Conservation (phyloP, 1,140 invertebrate genomes). For the Drosophila ercepeae region DNA sequence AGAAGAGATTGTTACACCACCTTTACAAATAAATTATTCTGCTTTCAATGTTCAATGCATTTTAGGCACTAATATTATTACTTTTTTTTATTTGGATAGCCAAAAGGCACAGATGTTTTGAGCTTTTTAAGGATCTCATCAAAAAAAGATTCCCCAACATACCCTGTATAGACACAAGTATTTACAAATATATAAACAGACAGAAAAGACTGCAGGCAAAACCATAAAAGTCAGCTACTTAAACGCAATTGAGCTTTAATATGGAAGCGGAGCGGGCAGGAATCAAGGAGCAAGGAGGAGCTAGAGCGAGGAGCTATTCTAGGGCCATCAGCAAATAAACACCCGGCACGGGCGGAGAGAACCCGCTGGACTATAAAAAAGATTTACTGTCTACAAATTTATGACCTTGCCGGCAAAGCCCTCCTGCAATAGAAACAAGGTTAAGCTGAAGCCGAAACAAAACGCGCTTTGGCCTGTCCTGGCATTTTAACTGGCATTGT, state of each 20-base stretch:
- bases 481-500: slow-evolving; percentile 69
- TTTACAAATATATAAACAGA: slow-evolving; percentile 3
- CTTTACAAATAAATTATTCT: no score
- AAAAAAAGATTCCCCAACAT: background rate
- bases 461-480: slow-evolving; percentile 42
- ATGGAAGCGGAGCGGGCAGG: slow-evolving; percentile 4
- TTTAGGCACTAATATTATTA: no score
- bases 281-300: slow-evolving; percentile 1
- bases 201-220: slow-evolving; percentile 44
- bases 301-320: slow-evolving; percentile 1
- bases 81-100: no score
- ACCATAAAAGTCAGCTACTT: slow-evolving; percentile 76
- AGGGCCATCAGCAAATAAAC: slow-evolving; percentile 62
- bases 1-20: no score
- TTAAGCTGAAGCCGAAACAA: slow-evolving; percentile 50
- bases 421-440: slow-evolving; percentile 50
- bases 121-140: no score
- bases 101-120: no score
- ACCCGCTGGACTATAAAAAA: slow-evolving; percentile 59
- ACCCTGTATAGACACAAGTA: background rate
- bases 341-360: slow-evolving; percentile 22
- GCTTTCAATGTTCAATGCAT: no score
- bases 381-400: slow-evolving; percentile 73
- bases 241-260: slow-evolving; percentile 77
- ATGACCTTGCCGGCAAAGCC: slow-evolving; percentile 46